These are phyloP conservation scores for Solea solea DNA, from an alignment of 2,113 vertebrate species.

Conservation along the genomic window DNA sequence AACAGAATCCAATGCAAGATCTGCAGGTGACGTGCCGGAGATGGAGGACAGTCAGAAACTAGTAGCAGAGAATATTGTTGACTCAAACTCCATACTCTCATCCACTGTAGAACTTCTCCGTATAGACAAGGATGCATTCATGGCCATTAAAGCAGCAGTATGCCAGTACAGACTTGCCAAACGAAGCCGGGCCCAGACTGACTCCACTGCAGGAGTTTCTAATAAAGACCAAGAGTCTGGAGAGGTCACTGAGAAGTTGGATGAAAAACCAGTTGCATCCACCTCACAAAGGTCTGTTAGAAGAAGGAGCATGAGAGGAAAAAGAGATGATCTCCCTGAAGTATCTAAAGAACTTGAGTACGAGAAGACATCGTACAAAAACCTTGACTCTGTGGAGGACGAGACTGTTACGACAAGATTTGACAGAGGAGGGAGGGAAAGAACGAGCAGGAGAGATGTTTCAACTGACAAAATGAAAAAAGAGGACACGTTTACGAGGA, in stretches of 20 bases:
- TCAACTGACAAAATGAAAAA: background rate
- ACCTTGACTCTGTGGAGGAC: slow-evolving; percentile 55
- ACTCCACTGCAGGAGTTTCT: background rate
- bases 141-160: background rate
- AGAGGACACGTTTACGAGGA: slow-evolving; percentile 14
- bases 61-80: background rate
- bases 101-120: background rate
- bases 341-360: background rate
- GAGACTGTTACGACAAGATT: slow-evolving; percentile 12
- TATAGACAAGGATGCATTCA: background rate
- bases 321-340: slow-evolving; percentile 30
- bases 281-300: slow-evolving; percentile 13
- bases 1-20: background rate
- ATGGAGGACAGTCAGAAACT: slow-evolving; percentile 72
- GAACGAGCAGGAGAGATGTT: background rate
- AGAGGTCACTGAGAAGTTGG: slow-evolving; percentile 28
- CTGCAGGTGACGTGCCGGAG: background rate
- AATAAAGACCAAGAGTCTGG: background rate
- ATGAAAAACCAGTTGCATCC: slow-evolving; percentile 9
- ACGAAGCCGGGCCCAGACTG: background rate
- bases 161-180: slow-evolving; percentile 8
- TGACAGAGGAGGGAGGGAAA: slow-evolving; percentile 45
- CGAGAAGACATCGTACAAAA: slow-evolving; percentile 24
- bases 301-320: slow-evolving; percentile 40
- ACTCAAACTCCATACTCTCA: background rate